Evolutionary conservation across 2,888 invertebrate species (phyloP).

Genomic region (Lordiphosa andalusiaca): DNA sequence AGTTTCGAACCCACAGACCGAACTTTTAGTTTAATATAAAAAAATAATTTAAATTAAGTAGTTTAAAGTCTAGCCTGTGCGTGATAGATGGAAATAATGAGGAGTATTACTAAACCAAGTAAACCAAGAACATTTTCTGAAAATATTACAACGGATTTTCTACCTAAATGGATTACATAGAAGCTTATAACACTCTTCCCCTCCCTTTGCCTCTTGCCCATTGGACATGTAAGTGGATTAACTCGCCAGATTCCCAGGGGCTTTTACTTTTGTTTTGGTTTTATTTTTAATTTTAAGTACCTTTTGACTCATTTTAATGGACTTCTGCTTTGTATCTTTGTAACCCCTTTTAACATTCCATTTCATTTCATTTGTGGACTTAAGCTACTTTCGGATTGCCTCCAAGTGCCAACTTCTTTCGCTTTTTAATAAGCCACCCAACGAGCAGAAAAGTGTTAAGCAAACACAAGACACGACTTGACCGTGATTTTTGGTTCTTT

Average conservation of each 20-base stretch:
- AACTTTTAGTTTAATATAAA: no score
- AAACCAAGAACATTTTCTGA: no score
- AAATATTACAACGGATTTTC: no score
- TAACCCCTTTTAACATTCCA: constrained; percentile 70
- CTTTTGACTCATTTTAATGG: constrained; percentile 36
- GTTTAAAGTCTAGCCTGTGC: no score
- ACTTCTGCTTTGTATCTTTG: constrained; percentile 20
- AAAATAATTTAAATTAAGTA: no score
- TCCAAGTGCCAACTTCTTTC: constrained; percentile 43
- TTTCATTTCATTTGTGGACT: constrained; percentile 61
- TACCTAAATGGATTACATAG: no score
- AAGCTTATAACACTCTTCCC: no score
- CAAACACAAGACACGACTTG: constrained; percentile 19
- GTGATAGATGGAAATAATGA: no score
- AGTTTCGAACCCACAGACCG: no score
- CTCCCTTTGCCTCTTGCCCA: no score
- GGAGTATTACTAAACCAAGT: no score
- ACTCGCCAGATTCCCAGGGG: constrained; percentile 23
- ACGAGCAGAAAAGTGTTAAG: no score
- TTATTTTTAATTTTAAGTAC: constrained; percentile 25
- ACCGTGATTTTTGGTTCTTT: constrained; percentile 35
- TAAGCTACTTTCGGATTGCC: constrained; percentile 67
- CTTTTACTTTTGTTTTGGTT: constrained; percentile 62
- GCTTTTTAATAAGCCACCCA: constrained; percentile 49
- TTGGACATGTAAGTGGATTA: constrained; percentile 7